Base-by-base conservation (phyloP, 2,888 invertebrate genomes). In the Clepsis dumicolana region DNA sequence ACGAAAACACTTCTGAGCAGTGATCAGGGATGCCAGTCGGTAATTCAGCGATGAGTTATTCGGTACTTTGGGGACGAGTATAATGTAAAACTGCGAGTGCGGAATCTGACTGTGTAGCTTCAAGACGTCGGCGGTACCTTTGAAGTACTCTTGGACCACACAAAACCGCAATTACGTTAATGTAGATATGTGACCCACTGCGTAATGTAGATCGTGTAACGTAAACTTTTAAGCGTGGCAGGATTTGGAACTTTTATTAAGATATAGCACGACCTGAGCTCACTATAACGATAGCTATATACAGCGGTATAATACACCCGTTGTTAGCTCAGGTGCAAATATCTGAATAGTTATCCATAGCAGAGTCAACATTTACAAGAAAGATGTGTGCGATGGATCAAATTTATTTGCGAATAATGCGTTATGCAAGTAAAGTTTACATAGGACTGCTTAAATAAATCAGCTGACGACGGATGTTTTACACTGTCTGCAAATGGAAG, bases 321-420 rank as follows among this genome's bases (percentile, higher is more conserved):
- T 56, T 92, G 86, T 93, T 93, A 79, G 85, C 80, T 92, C 92
- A 93, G 93, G 92, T 93, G 92, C 78, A 73, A 79, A 77, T 75
- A 80, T 72, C 76, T 73, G 75, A 76, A 80, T 35, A 78, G 80
- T 80, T 85, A 87, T 88, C 86, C 24, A 87, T 86, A 78, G 71
- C 75, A 78, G 82, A 84, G 83, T 88, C 84, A 90, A 91, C 84
- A 86, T 90, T 89, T 81, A 79, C 77, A 75, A 72, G 80, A 85
- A 83, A 80, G 82, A 80, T 78, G 77, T 64, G 64, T 80, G 77
- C 79, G 78, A 76, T 70, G 80, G 85, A 89, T 91, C 85, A 89
- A 88, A 89, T 91, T 90, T 90, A 90, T 85, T 82, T 75, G 84
- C 85, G 83, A 84, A 87, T 84, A 83, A 82, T 78, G 81, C 82